A percentile compares a stretch with the other conserved stretches of the same genome.
phyloP scores from a whole-genome alignment of 2,888 invertebrate genomes.

The Idaea straminata region DNA sequence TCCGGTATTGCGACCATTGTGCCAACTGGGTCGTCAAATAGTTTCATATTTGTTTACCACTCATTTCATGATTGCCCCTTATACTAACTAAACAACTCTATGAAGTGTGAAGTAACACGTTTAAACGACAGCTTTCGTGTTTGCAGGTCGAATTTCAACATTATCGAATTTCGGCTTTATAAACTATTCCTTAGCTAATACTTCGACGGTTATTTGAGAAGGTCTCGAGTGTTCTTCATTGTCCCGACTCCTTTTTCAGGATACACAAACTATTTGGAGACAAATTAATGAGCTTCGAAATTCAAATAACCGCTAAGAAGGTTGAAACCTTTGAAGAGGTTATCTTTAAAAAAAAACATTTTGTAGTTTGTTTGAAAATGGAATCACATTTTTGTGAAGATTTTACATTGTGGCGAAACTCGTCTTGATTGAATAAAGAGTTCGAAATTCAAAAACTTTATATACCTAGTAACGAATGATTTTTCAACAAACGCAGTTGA shows the following conservation, averaged over 20 bases:
- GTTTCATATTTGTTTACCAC: no score
- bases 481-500: neutral
- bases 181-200: constrained; percentile 43
- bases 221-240: neutral
- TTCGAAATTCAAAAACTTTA: neutral
- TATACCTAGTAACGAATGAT: neutral
- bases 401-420: neutral
- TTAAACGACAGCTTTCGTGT: constrained; percentile 41
- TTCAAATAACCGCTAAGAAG: neutral
- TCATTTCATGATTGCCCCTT: neutral
- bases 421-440: neutral
- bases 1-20: no score
- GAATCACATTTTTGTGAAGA: neutral
- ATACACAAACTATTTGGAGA: neutral
- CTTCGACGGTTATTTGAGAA: constrained; percentile 1
- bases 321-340: neutral
- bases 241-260: neutral
- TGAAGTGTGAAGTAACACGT: constrained; percentile 28
- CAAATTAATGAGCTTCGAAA: neutral
- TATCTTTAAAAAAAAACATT: neutral
- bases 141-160: constrained; percentile 52
- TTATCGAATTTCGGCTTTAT: constrained; percentile 57
- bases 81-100: neutral
- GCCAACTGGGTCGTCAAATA: no score
- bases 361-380: no score